Evolutionary conservation across 2,797 vertebrate species (phyloP), one percentile per base, ranked within the genome.

Genomic region (Mus caroli): DNA sequence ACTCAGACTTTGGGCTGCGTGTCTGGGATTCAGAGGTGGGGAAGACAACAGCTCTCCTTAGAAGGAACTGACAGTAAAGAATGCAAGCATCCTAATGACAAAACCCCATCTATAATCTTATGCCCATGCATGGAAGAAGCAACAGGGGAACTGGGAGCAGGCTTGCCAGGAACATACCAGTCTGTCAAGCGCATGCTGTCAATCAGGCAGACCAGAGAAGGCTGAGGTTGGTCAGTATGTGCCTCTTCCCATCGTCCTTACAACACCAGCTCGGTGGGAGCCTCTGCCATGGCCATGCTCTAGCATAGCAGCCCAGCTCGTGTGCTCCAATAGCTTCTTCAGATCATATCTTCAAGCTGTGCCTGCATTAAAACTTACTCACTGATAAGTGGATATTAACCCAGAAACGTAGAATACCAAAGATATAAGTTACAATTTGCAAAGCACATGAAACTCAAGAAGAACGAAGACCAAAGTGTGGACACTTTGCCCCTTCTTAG

Each of bases 321-420:
- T 1, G 6, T 20, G 46, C 12, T 50, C 64, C 79, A 4, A 60
- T 54, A 71, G 54, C 37, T 82, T 8, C n/a, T 20, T 50, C 46
- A 60, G 20, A 40, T 37, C 43, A 10, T 5, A 75, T n/a, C 12
- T 3, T 69, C 56, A 24, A 69, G 46, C 28, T 71, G 12, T 19
- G 37, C 13, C n/a, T 76, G 43, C 62, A 83, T 89, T 46, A 80
- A 96, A 80, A 69, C 31, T 43, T n/a, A n/a, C n/a, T n/a, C n/a
- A n/a, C n/a, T n/a, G n/a, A n/a, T n/a, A n/a, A n/a, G n/a, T n/a
- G n/a, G n/a, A n/a, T n/a, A n/a, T n/a, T n/a, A n/a, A n/a, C n/a
- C n/a, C n/a, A n/a, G n/a, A n/a, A n/a, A n/a, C n/a, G n/a, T n/a
- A n/a, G n/a, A n/a, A n/a, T n/a, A n/a, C n/a, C n/a, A n/a, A n/a